Evolutionary conservation across 2,888 invertebrate genomes (phyloP).

Genomic region (Drosophila meridionalis): DNA sequence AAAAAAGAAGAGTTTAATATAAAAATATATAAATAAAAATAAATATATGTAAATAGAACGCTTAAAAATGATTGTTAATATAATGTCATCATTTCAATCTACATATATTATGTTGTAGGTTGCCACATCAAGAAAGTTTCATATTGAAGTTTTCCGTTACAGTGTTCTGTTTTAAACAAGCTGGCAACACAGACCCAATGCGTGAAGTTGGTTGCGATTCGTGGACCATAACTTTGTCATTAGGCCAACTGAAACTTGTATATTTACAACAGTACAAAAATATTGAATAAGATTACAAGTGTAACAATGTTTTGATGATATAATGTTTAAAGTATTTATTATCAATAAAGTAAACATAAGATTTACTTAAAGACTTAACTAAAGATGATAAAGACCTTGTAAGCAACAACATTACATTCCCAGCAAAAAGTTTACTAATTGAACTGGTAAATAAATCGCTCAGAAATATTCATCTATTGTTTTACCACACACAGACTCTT

Average conservation of each 20-base stretch:
- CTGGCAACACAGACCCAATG: conserved; percentile 30
- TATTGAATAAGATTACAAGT: background rate
- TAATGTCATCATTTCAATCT: background rate
- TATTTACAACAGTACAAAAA: background rate
- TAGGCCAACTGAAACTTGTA: background rate
- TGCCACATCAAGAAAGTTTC: background rate
- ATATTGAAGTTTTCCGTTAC: background rate
- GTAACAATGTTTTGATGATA: background rate
- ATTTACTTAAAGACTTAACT: too few relatives aligned
- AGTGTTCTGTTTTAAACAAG: background rate
- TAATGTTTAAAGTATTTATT: background rate
- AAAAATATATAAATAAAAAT: background rate
- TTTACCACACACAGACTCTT: background rate
- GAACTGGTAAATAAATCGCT: background rate
- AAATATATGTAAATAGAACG: too few relatives aligned
- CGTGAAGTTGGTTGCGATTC: conserved; percentile 4
- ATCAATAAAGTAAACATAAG: too few relatives aligned
- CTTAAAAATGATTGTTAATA: background rate
- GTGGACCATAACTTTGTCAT: background rate
- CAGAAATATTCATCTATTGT: background rate
- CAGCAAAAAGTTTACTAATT: too few relatives aligned
- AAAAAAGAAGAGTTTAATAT: background rate
- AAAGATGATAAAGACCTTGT: too few relatives aligned
- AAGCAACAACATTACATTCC: too few relatives aligned
- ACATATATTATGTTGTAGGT: background rate